phyloP scores from a whole-genome alignment of 2,113 vertebrate species.

The Bubo scandiacus region DNA sequence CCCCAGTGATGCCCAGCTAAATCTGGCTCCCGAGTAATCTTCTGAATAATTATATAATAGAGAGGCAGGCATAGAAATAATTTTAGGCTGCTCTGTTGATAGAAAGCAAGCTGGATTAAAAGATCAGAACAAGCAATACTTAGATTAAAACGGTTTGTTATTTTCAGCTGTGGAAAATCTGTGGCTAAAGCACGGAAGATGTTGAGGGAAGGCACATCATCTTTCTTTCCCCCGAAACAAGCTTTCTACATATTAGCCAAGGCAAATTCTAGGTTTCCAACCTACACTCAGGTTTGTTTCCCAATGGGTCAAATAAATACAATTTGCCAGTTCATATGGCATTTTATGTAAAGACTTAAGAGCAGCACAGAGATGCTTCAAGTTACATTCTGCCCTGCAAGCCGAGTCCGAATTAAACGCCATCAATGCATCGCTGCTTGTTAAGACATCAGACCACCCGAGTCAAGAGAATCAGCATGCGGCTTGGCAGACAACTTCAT shows the following conservation, averaged over 20 bases:
- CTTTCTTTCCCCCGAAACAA: not conserved
- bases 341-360: not conserved
- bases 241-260: not conserved
- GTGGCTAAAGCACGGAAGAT: not conserved
- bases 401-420: fast-evolving
- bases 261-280: not conserved
- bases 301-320: not conserved
- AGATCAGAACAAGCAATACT: constrained; percentile 52
- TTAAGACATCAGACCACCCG: not conserved
- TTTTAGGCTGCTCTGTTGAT: not conserved
- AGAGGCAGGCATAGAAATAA: constrained; percentile 5
- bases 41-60: constrained; percentile 63
- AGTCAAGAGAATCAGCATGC: fast-evolving
- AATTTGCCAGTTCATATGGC: not conserved
- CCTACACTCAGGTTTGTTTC: not conserved
- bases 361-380: fast-evolving
- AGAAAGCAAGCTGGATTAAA: constrained; percentile 61
- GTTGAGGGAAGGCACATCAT: fast-evolving
- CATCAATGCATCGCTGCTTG: fast-evolving
- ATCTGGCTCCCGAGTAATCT: constrained; percentile 47
- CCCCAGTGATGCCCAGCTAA: not conserved
- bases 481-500: fast-evolving
- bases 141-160: constrained; percentile 58
- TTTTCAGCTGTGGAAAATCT: not conserved
- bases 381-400: not conserved